Percentiles rank a stretch among this genome's conserved stretches.
phyloP scores from a whole-genome alignment of 1,140 invertebrate genomes.

The Paramacrobiotus metropolitanus region DNA sequence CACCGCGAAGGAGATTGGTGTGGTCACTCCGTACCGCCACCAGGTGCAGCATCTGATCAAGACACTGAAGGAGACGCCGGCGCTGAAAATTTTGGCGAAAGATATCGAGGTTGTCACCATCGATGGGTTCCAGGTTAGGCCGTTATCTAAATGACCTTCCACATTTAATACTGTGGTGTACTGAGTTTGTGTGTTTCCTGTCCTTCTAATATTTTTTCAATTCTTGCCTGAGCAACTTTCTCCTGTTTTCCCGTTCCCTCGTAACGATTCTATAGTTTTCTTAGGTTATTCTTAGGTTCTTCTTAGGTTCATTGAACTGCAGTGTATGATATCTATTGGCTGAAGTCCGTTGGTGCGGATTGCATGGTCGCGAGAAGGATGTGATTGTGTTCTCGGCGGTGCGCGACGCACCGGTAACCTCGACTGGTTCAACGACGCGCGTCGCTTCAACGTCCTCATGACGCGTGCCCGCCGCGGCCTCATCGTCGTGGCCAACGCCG shows the following conservation, averaged over 20 bases:
- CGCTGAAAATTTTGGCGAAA: too few species aligned
- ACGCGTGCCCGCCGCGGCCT: background rate
- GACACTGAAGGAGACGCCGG: too few species aligned
- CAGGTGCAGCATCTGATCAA: background rate
- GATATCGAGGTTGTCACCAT: background rate
- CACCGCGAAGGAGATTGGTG: background rate
- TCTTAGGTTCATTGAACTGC: too few species aligned
- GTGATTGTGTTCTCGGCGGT: background rate
- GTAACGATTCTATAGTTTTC: too few species aligned
- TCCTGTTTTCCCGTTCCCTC: too few species aligned
- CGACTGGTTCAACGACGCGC: background rate
- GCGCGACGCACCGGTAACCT: background rate
- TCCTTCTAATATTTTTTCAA: background rate
- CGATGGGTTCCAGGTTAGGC: background rate
- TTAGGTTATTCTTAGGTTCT: too few species aligned
- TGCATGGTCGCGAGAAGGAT: background rate
- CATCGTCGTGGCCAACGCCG: background rate
- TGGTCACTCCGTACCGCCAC: background rate
- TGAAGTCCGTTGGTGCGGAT: too few species aligned
- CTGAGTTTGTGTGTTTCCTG: too few species aligned
- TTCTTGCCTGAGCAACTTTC: too few species aligned
- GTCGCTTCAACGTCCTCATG: background rate
- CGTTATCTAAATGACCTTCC: too few species aligned
- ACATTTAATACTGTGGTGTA: too few species aligned
- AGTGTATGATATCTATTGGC: too few species aligned